These are phyloP conservation scores for Drusus annulatus DNA, from an alignment of 1,140 invertebrate species.

Conservation along the genomic window DNA sequence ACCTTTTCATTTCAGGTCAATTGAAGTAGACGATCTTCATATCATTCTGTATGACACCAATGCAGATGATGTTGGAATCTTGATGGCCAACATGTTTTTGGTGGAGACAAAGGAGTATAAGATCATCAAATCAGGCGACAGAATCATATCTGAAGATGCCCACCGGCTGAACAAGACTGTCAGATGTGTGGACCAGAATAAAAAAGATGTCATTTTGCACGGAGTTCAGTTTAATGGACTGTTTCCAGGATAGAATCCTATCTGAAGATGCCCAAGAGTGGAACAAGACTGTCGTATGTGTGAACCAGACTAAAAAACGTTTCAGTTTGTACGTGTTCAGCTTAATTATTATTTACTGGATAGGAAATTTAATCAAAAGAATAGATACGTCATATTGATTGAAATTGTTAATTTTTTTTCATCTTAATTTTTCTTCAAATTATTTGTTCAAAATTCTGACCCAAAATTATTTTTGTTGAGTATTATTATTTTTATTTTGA, in stretches of 20 bases:
- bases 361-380: neutral
- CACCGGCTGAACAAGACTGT: neutral
- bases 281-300: neutral
- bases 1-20: conserved; percentile 22
- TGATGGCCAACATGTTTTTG: neutral
- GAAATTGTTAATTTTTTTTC: too few species aligned
- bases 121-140: conserved; percentile 4
- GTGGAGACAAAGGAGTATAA: conserved; percentile 3
- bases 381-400: too few species aligned
- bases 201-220: conserved; percentile 19
- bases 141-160: conserved; percentile 14
- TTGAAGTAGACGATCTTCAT: neutral
- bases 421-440: too few species aligned
- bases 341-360: conserved; percentile 2
- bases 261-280: too few species aligned
- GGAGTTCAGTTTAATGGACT: conserved; percentile 2
- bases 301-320: neutral
- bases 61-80: neutral
- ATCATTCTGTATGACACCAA: conserved; percentile 3
- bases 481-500: too few species aligned
- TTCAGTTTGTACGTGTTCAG: neutral
- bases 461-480: too few species aligned
- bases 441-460: too few species aligned
- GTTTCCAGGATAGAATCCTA: conserved; percentile 2
- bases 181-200: neutral